These are phyloP conservation scores for Zaprionus lineosus DNA, from an alignment of 2,888 invertebrate genomes.

Conservation along the genomic window DNA sequence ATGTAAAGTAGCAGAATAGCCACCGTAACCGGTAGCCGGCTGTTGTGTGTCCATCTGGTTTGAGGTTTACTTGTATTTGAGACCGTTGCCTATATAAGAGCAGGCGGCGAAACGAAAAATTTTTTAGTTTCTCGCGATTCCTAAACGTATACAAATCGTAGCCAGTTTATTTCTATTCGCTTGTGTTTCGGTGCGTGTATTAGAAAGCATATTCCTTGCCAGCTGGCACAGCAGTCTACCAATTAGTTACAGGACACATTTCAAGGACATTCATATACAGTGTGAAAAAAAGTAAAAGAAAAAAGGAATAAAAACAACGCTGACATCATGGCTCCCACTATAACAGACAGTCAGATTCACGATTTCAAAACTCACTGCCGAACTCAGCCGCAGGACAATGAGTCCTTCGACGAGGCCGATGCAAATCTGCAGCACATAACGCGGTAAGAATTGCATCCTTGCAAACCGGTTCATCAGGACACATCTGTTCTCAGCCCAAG, in stretches of 20 bases:
- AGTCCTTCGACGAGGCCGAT: slow-evolving; percentile 58
- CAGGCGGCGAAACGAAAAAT: slow-evolving; percentile 3
- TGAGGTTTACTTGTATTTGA: slow-evolving; percentile 1
- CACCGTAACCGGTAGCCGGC: slow-evolving; percentile 5
- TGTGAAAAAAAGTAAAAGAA: too few relatives aligned
- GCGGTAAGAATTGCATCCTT: slow-evolving; percentile 61
- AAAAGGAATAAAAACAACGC: too few relatives aligned
- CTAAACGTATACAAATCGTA: slow-evolving; percentile 45
- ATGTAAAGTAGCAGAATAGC: too few relatives aligned
- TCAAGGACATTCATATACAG: too few relatives aligned
- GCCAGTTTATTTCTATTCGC: slow-evolving; percentile 1
- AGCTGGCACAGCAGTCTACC: slow-evolving; percentile 20
- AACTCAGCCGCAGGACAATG: slow-evolving; percentile 51
- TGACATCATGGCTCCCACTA: slow-evolving; percentile 79
- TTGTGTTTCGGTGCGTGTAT: slow-evolving; percentile 1
- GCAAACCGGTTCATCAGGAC: slow-evolving; percentile 27
- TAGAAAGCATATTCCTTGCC: background rate
- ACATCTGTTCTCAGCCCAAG: slow-evolving; percentile 16
- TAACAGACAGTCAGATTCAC: slow-evolving; percentile 65
- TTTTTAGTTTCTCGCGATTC: slow-evolving; percentile 59
- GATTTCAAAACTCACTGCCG: slow-evolving; percentile 60
- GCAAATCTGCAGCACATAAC: slow-evolving; percentile 65
- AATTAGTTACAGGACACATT: background rate
- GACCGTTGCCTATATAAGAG: slow-evolving; percentile 54
- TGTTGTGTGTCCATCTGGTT: background rate